These are phyloP conservation scores for Myotis brandtii DNA, from an alignment of 2,113 vertebrate species.

Conservation along the genomic window DNA sequence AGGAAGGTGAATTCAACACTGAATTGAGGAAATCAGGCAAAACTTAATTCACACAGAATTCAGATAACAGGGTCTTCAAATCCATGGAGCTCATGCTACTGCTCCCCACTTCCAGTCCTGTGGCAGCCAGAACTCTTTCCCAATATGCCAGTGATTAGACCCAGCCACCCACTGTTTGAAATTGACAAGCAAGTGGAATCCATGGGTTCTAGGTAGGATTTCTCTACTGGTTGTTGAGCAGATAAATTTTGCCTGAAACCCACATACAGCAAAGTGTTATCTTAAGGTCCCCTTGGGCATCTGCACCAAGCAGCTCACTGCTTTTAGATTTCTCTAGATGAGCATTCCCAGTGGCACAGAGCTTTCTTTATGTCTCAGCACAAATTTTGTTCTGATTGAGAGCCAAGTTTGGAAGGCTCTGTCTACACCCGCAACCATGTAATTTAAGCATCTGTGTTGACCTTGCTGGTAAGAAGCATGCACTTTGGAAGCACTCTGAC, in stretches of 20 bases:
- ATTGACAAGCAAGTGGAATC: not conserved
- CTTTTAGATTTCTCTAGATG: slow-evolving; percentile 50
- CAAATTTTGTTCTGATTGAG: slow-evolving; percentile 58
- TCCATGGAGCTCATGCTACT: not conserved
- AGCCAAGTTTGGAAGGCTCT: slow-evolving; percentile 44
- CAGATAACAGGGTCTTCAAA: not conserved
- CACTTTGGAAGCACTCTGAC: not conserved
- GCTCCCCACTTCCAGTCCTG: not conserved
- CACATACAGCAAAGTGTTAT: not conserved
- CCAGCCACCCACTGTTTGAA: not conserved
- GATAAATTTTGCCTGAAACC: slow-evolving; percentile 28
- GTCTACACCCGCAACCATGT: slow-evolving; percentile 36
- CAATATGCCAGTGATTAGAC: not conserved
- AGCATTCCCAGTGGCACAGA: not conserved
- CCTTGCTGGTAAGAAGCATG: not conserved
- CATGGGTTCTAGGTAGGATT: not conserved
- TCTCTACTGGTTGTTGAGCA: not conserved
- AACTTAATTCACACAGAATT: not conserved
- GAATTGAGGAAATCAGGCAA: not conserved
- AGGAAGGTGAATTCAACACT: not conserved
- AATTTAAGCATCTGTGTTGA: slow-evolving; percentile 66
- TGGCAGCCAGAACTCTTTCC: not conserved
- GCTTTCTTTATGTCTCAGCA: slow-evolving; percentile 50
- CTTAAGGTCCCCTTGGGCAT: not conserved
- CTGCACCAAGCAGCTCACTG: slow-evolving; percentile 13